Base-by-base conservation (phyloP, 2,113 vertebrate species). In the Syngnathoides biaculeatus region DNA sequence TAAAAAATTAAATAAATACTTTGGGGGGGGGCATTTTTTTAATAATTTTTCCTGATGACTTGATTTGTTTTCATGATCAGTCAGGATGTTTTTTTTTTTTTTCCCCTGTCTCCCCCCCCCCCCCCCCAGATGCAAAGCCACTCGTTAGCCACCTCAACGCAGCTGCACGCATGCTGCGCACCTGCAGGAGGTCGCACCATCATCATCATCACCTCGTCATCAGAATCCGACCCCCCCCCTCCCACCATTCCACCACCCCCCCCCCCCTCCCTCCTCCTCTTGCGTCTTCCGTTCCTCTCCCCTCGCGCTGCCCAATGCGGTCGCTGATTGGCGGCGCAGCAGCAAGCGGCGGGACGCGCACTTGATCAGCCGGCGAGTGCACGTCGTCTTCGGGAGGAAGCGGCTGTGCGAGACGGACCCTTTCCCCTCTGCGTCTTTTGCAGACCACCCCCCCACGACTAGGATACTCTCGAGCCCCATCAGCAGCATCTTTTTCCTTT, bases 311-410 rank as follows among this genome's bases (percentile, higher is more conserved):
- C 55, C 55, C 55, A 57, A 40, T 63, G 40, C 20, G 48, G 47
- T 24, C 47, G 66, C 77, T 81, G 79, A 84, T 83, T 73, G 81
- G 79, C 73, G 76, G 71, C 81, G 15, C 69, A 58, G 77, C 70
- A 53, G 75, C 69, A 79, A 73, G 80, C 64, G 79, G 74, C 82
- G 72, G 83, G 82, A 87, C 84, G 85, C 85, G 87, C 87, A 87
- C 81, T 84, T 82, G 64, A 76, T 79, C 78, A 85, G 84, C 87
- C 86, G 84, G 86, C 83, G 81, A 82, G 82, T 75, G 84, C 82
- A 50, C 35, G 48, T 78, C 72, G 80, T 81, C 84, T 79, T 79
- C 55, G 13, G 79, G 74, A 83, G 81, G 27, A 62, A 84, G 84
- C 71, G 72, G 83, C 81, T 67, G 85, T 82, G 81, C 80, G 6